Evolutionary conservation across 1,140 invertebrate genomes (phyloP).

Genomic region (Ceratina calcarata): DNA sequence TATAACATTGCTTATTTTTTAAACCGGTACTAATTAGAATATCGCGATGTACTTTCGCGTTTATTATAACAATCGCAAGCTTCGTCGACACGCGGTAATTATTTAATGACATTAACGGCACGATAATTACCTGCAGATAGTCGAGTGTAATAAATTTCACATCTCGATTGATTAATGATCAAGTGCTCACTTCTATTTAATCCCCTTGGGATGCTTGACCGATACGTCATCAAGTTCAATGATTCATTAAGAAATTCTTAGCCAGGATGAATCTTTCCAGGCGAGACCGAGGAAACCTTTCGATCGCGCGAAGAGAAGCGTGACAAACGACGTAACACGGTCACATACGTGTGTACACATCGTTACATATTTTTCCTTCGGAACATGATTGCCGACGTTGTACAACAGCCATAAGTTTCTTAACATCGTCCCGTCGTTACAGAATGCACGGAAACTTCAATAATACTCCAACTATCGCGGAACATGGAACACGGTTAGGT

Average conservation of each 20-base stretch:
- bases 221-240: conserved; percentile 1
- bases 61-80: background rate
- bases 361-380: too few relatives aligned
- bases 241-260: too few relatives aligned
- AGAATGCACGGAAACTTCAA: conserved; percentile 26
- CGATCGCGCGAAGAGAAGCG: background rate
- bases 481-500: conserved; percentile 1
- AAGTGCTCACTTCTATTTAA: background rate
- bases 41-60: background rate
- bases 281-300: background rate
- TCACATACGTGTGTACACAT: too few relatives aligned
- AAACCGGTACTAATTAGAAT: background rate
- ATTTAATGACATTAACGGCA: conserved; percentile 6
- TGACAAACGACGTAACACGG: background rate
- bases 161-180: conserved; percentile 31
- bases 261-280: too few relatives aligned
- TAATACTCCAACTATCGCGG: conserved; percentile 28
- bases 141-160: conserved; percentile 5
- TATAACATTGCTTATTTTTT: too few relatives aligned
- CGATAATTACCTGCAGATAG: conserved; percentile 19
- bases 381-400: background rate
- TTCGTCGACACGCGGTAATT: conserved; percentile 1
- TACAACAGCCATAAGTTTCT: conserved; percentile 12
- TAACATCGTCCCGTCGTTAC: conserved; percentile 23
- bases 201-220: too few relatives aligned